Percentiles rank a stretch among this genome's conserved stretches.
Evolutionary conservation across 1,140 invertebrate genomes (phyloP).

Genomic region (Sitobion miscanthi): DNA sequence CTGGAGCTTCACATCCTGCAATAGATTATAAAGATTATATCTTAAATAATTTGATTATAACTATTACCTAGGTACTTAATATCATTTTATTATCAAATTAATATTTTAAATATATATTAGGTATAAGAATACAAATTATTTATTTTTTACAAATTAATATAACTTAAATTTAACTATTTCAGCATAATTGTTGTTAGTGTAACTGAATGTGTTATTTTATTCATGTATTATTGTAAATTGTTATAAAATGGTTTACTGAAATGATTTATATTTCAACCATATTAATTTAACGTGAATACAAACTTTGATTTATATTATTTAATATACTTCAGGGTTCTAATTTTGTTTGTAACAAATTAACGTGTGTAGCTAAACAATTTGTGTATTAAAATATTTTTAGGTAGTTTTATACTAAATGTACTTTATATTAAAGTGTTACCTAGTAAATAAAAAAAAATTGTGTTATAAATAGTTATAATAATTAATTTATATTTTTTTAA

Average conservation of each 20-base stretch:
- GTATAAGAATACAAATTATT: not conserved
- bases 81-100: not conserved
- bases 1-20: slow-evolving; percentile 60
- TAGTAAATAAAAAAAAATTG: not conserved
- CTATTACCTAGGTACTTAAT: not conserved
- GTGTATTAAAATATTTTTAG: not conserved
- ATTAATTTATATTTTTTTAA: not conserved
- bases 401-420: not conserved
- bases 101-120: not conserved
- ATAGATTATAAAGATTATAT: slow-evolving; percentile 22
- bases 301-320: not conserved
- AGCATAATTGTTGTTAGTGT: not conserved
- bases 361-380: not conserved
- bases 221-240: not conserved
- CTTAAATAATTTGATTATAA: not conserved
- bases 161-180: not conserved
- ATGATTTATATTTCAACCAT: not conserved
- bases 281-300: not conserved
- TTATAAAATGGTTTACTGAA: not conserved
- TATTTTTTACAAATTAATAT: not conserved
- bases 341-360: not conserved
- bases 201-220: not conserved
- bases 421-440: no score
- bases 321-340: not conserved
- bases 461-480: not conserved